Conservation (phyloP, 2,797 vertebrate genomes). For the Discoglossus pictus region DNA sequence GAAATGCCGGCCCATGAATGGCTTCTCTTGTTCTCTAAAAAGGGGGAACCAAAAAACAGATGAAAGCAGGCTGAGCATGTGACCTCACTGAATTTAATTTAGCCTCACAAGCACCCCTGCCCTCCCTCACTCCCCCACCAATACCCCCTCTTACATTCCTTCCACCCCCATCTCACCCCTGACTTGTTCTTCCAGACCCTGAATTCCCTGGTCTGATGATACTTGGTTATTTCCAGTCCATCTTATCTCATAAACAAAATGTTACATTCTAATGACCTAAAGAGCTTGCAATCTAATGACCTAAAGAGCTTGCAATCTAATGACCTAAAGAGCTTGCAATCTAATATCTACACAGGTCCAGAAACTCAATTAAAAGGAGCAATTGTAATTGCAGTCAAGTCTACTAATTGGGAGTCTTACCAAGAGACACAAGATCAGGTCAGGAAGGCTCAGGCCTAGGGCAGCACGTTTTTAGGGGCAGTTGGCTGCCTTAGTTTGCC, state of each 20-base stretch:
- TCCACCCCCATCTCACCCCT: slow-evolving; percentile 14
- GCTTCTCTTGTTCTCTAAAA: slow-evolving; percentile 41
- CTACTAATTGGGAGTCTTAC: too few species aligned
- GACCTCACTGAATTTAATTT: slow-evolving; percentile 51
- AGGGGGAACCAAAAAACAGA: slow-evolving; percentile 44
- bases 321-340: too few species aligned
- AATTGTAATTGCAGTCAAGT: too few species aligned
- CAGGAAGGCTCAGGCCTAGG: too few species aligned
- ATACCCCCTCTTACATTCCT: slow-evolving; percentile 37
- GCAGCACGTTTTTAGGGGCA: too few species aligned
- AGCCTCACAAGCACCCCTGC: slow-evolving; percentile 45
- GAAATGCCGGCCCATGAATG: slow-evolving; percentile 46
- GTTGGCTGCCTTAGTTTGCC: too few species aligned
- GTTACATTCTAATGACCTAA: too few species aligned
- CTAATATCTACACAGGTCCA: too few species aligned
- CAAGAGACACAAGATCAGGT: too few species aligned
- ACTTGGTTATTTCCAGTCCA: neutral
- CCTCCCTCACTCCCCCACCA: slow-evolving; percentile 37
- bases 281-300: too few species aligned
- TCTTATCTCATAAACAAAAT: slow-evolving; percentile 9
- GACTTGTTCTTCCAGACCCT: neutral
- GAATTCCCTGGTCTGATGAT: slow-evolving; percentile 13
- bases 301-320: too few species aligned
- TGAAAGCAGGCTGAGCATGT: slow-evolving; percentile 51
- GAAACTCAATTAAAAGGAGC: too few species aligned